phyloP scores from a whole-genome alignment of 2,888 invertebrate species.

The Agrypnus murinus region DNA sequence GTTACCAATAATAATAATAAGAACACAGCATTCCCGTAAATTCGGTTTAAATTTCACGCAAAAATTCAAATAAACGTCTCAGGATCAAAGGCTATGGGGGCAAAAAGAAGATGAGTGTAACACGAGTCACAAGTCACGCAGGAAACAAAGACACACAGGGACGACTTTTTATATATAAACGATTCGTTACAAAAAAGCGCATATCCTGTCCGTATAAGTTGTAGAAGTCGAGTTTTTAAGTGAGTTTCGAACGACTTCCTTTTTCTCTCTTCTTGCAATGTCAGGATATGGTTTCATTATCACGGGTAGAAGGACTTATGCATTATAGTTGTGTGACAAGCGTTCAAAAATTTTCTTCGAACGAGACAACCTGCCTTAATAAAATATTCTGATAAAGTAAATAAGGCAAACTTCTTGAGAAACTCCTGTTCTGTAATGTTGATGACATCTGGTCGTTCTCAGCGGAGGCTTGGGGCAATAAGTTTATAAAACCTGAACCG shows the following conservation, averaged over 20 bases:
- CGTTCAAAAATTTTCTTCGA: not conserved
- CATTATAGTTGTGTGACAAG: not conserved
- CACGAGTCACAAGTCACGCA: conserved; percentile 14
- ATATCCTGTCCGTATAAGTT: conserved; percentile 24
- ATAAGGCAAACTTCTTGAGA: not conserved
- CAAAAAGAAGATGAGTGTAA: not conserved
- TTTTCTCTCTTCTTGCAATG: not conserved
- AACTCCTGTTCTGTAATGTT: conserved; percentile 6
- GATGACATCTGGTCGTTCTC: not conserved
- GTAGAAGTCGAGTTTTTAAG: conserved; percentile 16
- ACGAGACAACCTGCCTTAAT: conserved; percentile 7
- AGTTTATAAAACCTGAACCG: not conserved
- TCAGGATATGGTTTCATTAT: conserved; percentile 24
- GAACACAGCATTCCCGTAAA: too few species aligned
- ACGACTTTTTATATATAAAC: conserved; percentile 9
- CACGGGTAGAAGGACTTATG: not conserved
- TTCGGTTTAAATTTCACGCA: too few species aligned
- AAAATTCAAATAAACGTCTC: not conserved
- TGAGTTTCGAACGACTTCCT: conserved; percentile 25
- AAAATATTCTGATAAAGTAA: conserved; percentile 7
- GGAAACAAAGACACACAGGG: conserved; percentile 17
- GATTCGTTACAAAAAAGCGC: conserved; percentile 21
- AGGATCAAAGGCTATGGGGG: conserved; percentile 8
- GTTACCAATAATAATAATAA: too few species aligned
- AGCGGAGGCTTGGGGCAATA: not conserved